phyloP scores from a whole-genome alignment of 2,113 vertebrate genomes.

The Anhinga anhinga region DNA sequence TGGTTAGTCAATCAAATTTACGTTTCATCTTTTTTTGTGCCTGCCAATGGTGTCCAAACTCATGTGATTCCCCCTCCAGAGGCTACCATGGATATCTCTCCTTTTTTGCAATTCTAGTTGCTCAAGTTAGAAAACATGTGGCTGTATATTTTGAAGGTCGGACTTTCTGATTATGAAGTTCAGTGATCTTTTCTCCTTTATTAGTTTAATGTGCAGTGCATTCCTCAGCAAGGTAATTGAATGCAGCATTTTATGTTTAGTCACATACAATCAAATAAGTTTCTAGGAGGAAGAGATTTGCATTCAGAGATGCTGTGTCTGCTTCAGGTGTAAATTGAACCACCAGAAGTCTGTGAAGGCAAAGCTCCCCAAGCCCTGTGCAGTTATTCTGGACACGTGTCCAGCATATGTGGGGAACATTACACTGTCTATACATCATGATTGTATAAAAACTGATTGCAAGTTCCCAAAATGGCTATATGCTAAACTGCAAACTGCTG shows the following conservation, averaged over 20 bases:
- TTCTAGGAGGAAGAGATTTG: neutral
- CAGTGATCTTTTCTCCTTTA: neutral
- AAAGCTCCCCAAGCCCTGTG: neutral
- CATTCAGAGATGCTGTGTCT: neutral
- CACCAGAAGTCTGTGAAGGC: neutral
- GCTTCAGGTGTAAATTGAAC: neutral
- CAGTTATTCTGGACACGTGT: conserved; percentile 22
- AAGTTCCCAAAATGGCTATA: conserved; percentile 34
- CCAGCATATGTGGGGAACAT: neutral
- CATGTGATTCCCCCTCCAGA: too few species aligned
- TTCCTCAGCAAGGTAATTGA: neutral
- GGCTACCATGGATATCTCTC: neutral
- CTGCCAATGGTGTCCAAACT: neutral
- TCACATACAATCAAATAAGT: neutral
- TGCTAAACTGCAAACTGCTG: conserved; percentile 40
- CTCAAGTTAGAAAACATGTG: neutral
- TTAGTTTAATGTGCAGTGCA: neutral
- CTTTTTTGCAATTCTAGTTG: neutral
- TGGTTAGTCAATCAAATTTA: neutral
- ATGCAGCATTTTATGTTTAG: neutral
- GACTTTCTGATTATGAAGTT: neutral
- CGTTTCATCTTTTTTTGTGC: neutral
- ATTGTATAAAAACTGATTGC: conserved; percentile 36
- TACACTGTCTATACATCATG: conserved; percentile 19
- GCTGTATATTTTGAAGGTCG: neutral